A percentile compares a stretch with the other conserved stretches of the same genome.
These are phyloP conservation scores for Eretmochelys imbricata DNA, from an alignment of 2,113 vertebrate species.

Conservation along the genomic window DNA sequence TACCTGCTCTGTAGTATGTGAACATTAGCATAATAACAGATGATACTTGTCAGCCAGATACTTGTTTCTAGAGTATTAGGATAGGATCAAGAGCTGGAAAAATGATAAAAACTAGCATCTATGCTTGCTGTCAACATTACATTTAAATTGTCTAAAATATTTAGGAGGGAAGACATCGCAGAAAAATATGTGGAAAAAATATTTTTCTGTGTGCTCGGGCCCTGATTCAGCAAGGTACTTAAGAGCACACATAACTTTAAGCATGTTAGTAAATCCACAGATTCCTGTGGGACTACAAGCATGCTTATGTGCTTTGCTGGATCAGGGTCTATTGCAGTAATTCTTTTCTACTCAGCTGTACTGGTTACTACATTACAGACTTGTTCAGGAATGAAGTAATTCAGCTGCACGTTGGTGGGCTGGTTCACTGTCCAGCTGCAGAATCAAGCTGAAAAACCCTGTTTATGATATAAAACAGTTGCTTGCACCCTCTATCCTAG, in stretches of 20 bases:
- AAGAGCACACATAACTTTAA: neutral
- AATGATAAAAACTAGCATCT: constrained; percentile 70
- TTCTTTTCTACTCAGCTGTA: constrained; percentile 51
- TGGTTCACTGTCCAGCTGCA: neutral
- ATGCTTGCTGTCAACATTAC: constrained; percentile 74
- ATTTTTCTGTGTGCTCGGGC: neutral
- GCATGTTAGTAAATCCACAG: constrained; percentile 29
- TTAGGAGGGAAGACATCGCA: constrained; percentile 72
- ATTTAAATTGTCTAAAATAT: constrained; percentile 70
- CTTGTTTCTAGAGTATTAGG: constrained; percentile 62
- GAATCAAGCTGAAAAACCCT: constrained; percentile 16
- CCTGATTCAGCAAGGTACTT: neutral
- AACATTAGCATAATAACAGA: constrained; percentile 74
- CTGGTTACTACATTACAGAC: constrained; percentile 12
- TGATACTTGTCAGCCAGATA: constrained; percentile 58
- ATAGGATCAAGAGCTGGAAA: constrained; percentile 71
- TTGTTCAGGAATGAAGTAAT: constrained; percentile 49
- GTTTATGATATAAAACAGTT: constrained; percentile 27
- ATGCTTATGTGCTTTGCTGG: neutral
- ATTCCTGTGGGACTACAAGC: constrained; percentile 47
- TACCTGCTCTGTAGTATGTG: constrained; percentile 57
- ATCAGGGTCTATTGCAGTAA: constrained; percentile 35
- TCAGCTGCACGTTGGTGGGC: constrained; percentile 36
- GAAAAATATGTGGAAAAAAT: constrained; percentile 59
- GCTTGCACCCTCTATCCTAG: constrained; percentile 44